phyloP scores from a whole-genome alignment of 2,113 vertebrate genomes.

The Sardina pilchardus region DNA sequence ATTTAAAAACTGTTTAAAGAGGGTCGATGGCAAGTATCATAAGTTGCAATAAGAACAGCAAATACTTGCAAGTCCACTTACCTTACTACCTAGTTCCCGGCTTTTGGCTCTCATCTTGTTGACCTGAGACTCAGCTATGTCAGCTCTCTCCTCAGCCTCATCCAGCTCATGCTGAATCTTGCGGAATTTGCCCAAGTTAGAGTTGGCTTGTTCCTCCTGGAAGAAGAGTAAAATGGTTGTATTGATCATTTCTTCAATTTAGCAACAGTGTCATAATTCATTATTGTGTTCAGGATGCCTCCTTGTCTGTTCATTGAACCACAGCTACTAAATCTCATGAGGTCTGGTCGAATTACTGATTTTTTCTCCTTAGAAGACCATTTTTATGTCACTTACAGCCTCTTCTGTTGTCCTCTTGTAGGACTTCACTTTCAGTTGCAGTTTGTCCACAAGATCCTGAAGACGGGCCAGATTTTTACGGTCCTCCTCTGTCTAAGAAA shows the following conservation, averaged over 20 bases:
- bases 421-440: slow-evolving; percentile 34
- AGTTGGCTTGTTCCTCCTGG: slow-evolving; percentile 53
- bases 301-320: neutral
- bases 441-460: neutral
- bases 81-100: neutral
- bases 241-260: neutral
- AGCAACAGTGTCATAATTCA: neutral
- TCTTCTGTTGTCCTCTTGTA: neutral
- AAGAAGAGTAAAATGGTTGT: neutral
- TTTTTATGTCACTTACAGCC: neutral
- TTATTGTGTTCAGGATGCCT: too few relatives aligned
- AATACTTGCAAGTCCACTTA: neutral
- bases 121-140: slow-evolving; percentile 64
- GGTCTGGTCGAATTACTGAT: neutral
- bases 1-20: neutral
- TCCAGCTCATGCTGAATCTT: slow-evolving; percentile 71
- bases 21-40: neutral
- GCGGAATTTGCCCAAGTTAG: slow-evolving; percentile 63
- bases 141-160: slow-evolving; percentile 65
- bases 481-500: neutral
- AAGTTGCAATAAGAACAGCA: neutral
- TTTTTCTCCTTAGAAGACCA: neutral
- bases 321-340: neutral
- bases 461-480: neutral
- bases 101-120: slow-evolving; percentile 54